These are phyloP conservation scores for Lasioglossum vierecki DNA, from an alignment of 2,888 invertebrate genomes.

Conservation along the genomic window DNA sequence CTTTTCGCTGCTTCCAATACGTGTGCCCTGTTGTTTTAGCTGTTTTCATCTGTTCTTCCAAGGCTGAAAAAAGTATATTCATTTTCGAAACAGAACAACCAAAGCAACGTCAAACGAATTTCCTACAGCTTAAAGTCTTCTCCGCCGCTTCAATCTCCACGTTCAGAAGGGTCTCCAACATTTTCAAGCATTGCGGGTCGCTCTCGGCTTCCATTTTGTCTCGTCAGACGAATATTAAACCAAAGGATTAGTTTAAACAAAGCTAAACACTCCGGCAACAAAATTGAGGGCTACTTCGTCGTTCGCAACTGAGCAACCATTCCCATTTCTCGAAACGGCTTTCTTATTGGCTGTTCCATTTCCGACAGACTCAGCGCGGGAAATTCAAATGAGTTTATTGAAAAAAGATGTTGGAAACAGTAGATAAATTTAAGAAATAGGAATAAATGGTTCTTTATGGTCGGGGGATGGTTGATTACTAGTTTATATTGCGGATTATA, in stretches of 20 bases:
- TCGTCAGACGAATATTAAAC: background rate
- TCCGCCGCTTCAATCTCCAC: constrained; percentile 36
- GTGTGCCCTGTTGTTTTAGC: constrained; percentile 1
- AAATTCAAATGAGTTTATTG: background rate
- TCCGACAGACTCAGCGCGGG: background rate
- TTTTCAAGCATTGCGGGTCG: constrained; percentile 59
- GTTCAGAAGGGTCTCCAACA: constrained; percentile 50
- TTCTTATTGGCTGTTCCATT: background rate
- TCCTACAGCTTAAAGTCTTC: constrained; percentile 32
- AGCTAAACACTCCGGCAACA: background rate
- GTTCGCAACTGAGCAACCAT: too few species aligned
- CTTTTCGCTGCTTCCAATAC: constrained; percentile 37
- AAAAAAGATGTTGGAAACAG: background rate
- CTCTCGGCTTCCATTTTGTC: constrained; percentile 18
- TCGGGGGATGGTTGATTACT: background rate
- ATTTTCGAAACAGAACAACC: too few species aligned
- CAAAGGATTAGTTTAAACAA: background rate
- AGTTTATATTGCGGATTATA: too few species aligned
- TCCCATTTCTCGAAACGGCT: background rate
- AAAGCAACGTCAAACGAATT: background rate
- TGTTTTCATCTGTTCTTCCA: background rate
- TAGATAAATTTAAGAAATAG: background rate
- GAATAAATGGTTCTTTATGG: background rate
- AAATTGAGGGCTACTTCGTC: background rate
- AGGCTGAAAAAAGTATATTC: background rate